A percentile compares a stretch with the other conserved stretches of the same genome.
These are phyloP conservation scores for Anneissia japonica DNA, from an alignment of 35 echinoderm and acorn worm species.

Conservation along the genomic window DNA sequence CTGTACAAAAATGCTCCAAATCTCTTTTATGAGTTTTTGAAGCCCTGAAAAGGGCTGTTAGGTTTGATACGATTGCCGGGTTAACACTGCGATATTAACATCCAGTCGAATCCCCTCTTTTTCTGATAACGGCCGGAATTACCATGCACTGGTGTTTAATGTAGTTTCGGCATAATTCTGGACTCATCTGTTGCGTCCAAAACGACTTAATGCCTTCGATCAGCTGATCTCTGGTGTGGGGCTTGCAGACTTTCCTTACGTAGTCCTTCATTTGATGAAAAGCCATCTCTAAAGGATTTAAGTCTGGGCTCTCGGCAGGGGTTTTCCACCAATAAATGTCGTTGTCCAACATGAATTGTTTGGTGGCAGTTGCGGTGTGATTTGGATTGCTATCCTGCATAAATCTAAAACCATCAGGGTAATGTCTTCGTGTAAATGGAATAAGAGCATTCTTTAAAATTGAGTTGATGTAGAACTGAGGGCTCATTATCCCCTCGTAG, in stretches of 20 bases:
- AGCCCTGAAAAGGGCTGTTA: too few relatives aligned
- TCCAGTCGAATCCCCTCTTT: not conserved
- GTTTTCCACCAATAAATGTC: not conserved
- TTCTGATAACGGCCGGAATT: not conserved
- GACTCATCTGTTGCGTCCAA: not conserved
- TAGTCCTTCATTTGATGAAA: not conserved
- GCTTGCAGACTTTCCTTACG: not conserved
- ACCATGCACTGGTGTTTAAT: not conserved
- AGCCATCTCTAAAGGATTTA: not conserved
- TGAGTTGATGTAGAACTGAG: constrained; percentile 22
- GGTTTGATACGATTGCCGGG: too few relatives aligned
- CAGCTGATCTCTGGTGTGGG: not conserved
- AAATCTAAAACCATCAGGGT: constrained; percentile 20
- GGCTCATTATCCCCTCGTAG: constrained; percentile 31
- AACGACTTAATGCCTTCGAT: not conserved
- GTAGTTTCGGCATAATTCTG: not conserved
- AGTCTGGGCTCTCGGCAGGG: not conserved
- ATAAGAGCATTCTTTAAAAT: constrained; percentile 20
- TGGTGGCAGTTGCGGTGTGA: too few relatives aligned
- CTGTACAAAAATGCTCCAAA: too few relatives aligned
- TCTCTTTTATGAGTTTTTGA: too few relatives aligned
- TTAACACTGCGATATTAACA: too few relatives aligned
- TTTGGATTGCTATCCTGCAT: constrained; percentile 60
- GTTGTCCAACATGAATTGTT: not conserved
- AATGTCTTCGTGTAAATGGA: constrained; percentile 23